Percentiles rank a stretch among this genome's conserved stretches.
phyloP scores from a whole-genome alignment of 1,140 invertebrate genomes.

The Meloidogyne hapla region DNA sequence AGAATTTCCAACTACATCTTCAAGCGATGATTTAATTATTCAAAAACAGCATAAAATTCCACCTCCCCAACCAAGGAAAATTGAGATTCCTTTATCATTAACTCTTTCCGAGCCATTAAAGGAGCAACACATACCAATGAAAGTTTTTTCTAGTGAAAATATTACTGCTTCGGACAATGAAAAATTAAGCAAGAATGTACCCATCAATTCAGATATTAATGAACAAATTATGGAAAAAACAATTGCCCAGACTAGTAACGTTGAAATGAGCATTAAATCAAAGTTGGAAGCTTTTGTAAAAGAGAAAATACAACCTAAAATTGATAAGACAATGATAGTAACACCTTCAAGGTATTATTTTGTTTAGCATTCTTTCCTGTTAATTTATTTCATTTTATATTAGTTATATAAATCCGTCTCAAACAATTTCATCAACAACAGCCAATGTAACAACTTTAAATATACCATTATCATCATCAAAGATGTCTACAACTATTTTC shows the following conservation, averaged over 20 bases:
- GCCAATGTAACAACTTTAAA: background rate
- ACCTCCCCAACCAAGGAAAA: background rate
- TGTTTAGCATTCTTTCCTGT: background rate
- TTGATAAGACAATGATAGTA: background rate
- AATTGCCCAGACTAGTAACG: background rate
- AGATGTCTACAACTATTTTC: slow-evolving; percentile 19
- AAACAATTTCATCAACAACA: no score
- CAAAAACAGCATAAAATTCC: background rate
- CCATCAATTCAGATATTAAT: background rate
- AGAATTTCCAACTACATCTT: background rate
- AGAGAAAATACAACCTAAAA: background rate
- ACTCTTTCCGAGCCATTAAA: background rate
- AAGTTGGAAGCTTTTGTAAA: background rate
- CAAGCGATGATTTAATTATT: background rate
- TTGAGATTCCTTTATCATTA: background rate
- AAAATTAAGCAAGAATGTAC: background rate
- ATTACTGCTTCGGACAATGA: background rate
- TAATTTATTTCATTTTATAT: background rate
- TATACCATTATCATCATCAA: background rate
- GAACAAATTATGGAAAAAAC: background rate
- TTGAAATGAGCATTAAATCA: background rate
- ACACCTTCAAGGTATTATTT: background rate
- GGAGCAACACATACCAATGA: background rate
- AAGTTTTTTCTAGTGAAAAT: background rate
- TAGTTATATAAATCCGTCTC: background rate